Base-by-base conservation (phyloP, 92 coral and sea anemone genomes). In the Chrysogorgia sp. region DNA sequence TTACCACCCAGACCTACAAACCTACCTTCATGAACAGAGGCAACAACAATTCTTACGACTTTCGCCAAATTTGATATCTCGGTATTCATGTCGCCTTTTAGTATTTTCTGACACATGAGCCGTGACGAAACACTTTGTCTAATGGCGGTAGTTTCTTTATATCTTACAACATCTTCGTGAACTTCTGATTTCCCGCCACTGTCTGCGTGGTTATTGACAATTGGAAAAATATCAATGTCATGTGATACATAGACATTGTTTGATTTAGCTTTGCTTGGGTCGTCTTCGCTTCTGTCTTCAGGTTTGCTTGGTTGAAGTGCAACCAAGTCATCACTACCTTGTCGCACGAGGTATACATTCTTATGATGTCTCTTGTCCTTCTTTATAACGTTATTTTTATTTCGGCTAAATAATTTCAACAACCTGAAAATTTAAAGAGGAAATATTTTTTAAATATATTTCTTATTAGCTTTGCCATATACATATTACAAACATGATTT, bases 391-490 rank as follows among this genome's bases (percentile, higher is more conserved):
- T 96, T 25, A 84, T 90, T 43, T 84, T 93, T 52, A 92, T 81
- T 65, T 87, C 97, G 62, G 84, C 80, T 17, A 90, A 91, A n/a
- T 89, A 91, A 75, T 89, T 94, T 6, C 93, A 92, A 64, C 87
- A 69, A 17, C 22, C 76, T 69, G 12, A 15, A 37, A 30, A 30
- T 15, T 1, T 56, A 22, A 59, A 59, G 15, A 10, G 3, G 65
- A 12, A 15, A 25, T 0, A 21, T 25, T 32, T 58, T 58, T 13
- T 15, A 25, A 48, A 25, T 58, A 4, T 35, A n/a, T n/a, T n/a
- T n/a, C n/a, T n/a, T n/a, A n/a, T n/a, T n/a, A n/a, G n/a, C n/a
- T n/a, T n/a, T n/a, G 13, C 30, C 9, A 10, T 49, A 15, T 49
- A 49, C 22, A 3, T 49, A 49, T 49, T 2, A n/a, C 22, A n/a